Percentiles rank a stretch among this genome's conserved stretches.
These are phyloP conservation scores for Percopsis transmontana DNA, from an alignment of 2,113 vertebrate species.

Conservation along the genomic window DNA sequence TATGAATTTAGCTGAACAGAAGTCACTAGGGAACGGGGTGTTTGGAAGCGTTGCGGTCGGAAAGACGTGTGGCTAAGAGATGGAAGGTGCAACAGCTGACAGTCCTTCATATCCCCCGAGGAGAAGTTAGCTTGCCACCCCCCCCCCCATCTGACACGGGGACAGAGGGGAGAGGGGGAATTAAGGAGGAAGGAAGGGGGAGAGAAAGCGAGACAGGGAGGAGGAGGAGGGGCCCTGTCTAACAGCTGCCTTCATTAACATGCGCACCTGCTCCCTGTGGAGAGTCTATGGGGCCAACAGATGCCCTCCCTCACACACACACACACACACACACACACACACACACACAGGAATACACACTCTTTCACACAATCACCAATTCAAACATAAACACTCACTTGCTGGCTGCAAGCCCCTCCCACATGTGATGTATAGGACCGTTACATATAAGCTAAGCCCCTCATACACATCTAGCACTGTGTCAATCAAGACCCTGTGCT, in stretches of 20 bases:
- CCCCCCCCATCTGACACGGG: constrained; percentile 63
- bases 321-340: constrained; percentile 40
- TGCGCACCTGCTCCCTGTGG: constrained; percentile 90
- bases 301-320: constrained; percentile 69
- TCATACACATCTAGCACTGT: not conserved
- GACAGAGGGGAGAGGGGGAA: constrained; percentile 47
- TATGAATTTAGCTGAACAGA: too few relatives aligned
- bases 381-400: constrained; percentile 64
- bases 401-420: constrained; percentile 24
- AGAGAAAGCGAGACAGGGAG: constrained; percentile 47
- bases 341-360: constrained; percentile 29
- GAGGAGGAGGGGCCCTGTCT: constrained; percentile 61
- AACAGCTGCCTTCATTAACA: constrained; percentile 89
- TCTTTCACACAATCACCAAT: constrained; percentile 50
- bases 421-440: constrained; percentile 10
- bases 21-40: constrained; percentile 4
- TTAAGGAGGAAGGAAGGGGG: constrained; percentile 16
- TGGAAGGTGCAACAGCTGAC: constrained; percentile 77
- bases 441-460: not conserved
- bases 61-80: constrained; percentile 30
- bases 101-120: constrained; percentile 65
- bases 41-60: not conserved
- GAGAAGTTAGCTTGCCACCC: constrained; percentile 62
- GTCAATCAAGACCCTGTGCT: not conserved
- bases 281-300: constrained; percentile 81